phyloP scores from a whole-genome alignment of 2,888 invertebrate species.

The Cataglyphis albicans region DNA sequence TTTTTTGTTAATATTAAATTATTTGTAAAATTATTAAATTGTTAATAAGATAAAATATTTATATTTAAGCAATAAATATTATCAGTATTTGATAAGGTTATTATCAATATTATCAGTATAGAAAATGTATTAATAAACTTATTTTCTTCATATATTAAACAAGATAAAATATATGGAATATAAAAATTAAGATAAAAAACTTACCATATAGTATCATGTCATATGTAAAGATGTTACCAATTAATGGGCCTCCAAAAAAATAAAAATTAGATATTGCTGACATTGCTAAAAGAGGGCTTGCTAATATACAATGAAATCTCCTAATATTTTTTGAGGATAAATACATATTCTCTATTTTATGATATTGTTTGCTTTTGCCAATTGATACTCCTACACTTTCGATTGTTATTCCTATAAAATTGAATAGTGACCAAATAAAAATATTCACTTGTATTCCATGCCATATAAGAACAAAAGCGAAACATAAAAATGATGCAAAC shows the following conservation, averaged over 20 bases:
- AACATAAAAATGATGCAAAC: slow-evolving; percentile 91
- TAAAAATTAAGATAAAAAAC: slow-evolving; percentile 55
- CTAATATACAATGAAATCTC: slow-evolving; percentile 90
- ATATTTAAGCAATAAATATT: slow-evolving; percentile 56
- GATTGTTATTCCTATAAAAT: slow-evolving; percentile 92
- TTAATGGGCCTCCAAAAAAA: slow-evolving; percentile 92
- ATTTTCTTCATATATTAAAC: slow-evolving; percentile 21
- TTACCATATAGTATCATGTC: slow-evolving; percentile 88
- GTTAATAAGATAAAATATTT: not conserved
- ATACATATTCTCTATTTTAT: slow-evolving; percentile 84
- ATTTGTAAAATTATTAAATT: slow-evolving; percentile 4
- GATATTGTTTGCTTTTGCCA: slow-evolving; percentile 86
- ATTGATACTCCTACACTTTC: slow-evolving; percentile 89
- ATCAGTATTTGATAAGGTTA: slow-evolving; percentile 68
- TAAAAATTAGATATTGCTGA: slow-evolving; percentile 95
- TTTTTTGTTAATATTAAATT: not conserved
- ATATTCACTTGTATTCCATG: slow-evolving; percentile 93
- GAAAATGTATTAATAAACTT: not conserved
- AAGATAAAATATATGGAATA: slow-evolving; percentile 24
- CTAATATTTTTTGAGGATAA: slow-evolving; percentile 85
- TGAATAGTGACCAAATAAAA: slow-evolving; percentile 95
- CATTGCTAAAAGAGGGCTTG: slow-evolving; percentile 91
- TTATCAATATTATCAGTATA: slow-evolving; percentile 70
- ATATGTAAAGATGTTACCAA: slow-evolving; percentile 91
- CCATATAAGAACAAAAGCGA: slow-evolving; percentile 95